Base-by-base conservation (phyloP, 2,888 invertebrate species). In the Acrobasis repandana region DNA sequence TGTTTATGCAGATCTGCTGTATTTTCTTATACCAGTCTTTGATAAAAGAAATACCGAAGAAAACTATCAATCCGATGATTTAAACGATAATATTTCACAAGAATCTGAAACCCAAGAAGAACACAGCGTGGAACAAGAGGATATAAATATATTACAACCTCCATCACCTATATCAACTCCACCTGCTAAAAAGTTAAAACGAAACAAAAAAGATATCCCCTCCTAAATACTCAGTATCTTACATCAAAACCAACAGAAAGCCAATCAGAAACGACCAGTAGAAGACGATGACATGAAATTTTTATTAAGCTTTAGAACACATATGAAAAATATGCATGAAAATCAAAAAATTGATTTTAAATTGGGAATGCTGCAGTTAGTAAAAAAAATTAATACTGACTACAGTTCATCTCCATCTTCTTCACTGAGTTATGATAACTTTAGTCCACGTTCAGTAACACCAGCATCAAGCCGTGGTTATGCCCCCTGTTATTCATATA, bases 291-390 rank as follows among this genome's bases (percentile, higher is more conserved):
- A 62, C 61, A 61, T 33, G 56, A 65, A 63, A 58, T 62, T 63
- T 65, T 63, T 65, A 63, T 63, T 65, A 16, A 65, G 63, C 58
- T 65, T 65, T 62, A 59, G 63, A 56, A 62, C 51, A 62, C 61
- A 63, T 58, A 63, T 65, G 65, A 65, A 65, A 65, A 18, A 65
- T 51, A 65, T 62, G 62, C 61, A 51, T 59, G 56, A 61, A 52
- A 60, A 58, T 58, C 58, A 64, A 62, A 64, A 64, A 62, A 62
- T 36, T 58, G 56, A 64, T 60, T 62, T 64, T 61, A 62, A 64
- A 60, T 60, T 62, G 46, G 64, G 60, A 47, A 57, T 62, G 59
- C 56, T 63, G 58, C 61, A 63, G 56, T 58, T 61, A 46, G 46
- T 63, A 36, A 58, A 63, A 61, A 63, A 64, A 63, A 58, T 47